Percentiles rank a stretch among this genome's conserved stretches.
Evolutionary conservation across 2,113 vertebrate genomes (phyloP).

Genomic region (Chunga burmeisteri): DNA sequence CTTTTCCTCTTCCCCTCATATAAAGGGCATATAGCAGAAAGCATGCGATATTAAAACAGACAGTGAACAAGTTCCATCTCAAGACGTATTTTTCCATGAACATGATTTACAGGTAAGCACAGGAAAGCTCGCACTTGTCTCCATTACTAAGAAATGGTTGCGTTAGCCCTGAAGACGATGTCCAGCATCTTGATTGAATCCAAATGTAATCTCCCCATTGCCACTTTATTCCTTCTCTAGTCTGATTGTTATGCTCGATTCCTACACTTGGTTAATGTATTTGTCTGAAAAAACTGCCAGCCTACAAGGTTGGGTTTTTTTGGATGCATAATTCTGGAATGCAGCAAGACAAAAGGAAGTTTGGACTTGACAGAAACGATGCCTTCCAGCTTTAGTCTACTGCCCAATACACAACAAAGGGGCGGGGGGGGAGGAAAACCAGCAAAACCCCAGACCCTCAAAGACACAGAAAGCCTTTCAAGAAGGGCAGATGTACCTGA

Average conservation of each 20-base stretch:
- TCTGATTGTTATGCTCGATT: neutral
- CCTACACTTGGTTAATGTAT: constrained; percentile 24
- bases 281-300: neutral
- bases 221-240: neutral
- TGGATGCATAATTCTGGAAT: neutral
- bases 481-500: neutral
- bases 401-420: neutral
- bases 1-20: neutral
- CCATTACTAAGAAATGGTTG: neutral
- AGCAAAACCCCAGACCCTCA: neutral
- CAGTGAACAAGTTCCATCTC: neutral
- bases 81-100: neutral
- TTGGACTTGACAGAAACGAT: neutral
- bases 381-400: neutral
- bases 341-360: neutral
- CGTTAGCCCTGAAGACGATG: neutral
- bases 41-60: neutral
- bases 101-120: neutral
- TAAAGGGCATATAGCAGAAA: neutral
- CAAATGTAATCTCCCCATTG: neutral
- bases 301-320: neutral
- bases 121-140: neutral
- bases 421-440: too few relatives aligned
- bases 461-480: neutral
- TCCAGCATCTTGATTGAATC: neutral